Evolutionary conservation across 2,113 vertebrate genomes (phyloP).

Genomic region (Verasper variegatus): DNA sequence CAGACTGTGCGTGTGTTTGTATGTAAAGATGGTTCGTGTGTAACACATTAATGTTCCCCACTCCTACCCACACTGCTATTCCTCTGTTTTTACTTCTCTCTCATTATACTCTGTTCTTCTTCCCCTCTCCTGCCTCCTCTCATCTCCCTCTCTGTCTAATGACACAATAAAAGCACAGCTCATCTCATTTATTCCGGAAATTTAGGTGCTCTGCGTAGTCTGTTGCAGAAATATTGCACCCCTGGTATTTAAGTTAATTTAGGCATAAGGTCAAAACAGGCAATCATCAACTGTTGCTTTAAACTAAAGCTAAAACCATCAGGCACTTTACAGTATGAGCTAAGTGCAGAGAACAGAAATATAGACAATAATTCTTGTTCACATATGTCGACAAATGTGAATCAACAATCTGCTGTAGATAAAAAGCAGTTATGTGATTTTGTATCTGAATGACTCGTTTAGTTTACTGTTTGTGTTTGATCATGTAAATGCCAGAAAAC

Average conservation of each 20-base stretch:
- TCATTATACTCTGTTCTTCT: conserved; percentile 29
- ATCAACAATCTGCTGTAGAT: conserved; percentile 1
- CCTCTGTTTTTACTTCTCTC: not conserved
- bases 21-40: not conserved
- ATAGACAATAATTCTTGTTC: not conserved
- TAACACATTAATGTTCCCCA: conserved; percentile 20
- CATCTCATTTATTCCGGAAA: conserved; percentile 39
- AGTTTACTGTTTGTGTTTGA: not conserved
- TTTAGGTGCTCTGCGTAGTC: conserved; percentile 23
- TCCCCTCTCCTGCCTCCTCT: conserved; percentile 34
- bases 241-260: conserved; percentile 53
- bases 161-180: conserved; percentile 32
- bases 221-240: conserved; percentile 27
- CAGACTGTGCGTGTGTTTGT: not conserved
- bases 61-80: not conserved
- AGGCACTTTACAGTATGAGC: not conserved
- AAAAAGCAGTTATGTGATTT: not conserved
- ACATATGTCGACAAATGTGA: not conserved
- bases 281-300: conserved; percentile 13
- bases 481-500: not conserved
- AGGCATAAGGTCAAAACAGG: conserved; percentile 25
- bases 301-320: not conserved
- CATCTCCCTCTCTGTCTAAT: conserved; percentile 27
- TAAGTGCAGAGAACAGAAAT: not conserved
- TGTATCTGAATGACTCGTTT: not conserved